Base-by-base conservation (phyloP, 2,797 vertebrate species). In the Microchirus variegatus region DNA sequence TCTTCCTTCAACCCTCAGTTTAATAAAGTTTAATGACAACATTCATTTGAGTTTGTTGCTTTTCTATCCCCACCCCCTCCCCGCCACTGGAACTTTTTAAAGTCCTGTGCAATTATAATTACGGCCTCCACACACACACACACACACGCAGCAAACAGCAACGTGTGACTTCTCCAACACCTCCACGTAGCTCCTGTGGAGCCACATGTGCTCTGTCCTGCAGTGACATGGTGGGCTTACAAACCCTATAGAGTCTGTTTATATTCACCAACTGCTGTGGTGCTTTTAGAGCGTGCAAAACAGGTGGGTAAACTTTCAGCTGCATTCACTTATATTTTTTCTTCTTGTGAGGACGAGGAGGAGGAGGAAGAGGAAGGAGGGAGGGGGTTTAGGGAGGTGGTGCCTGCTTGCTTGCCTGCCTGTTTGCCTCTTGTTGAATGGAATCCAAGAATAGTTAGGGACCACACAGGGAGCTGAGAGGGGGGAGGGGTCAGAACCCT, bases 381-480 rank as follows among this genome's bases (percentile, higher is more conserved):
- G 68, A 62, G 57, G 74, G 88, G 85, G 67, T 84, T 84, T 72
- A 77, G 80, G 85, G 92, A 89, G 93, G 90, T 85, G 89, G 88
- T 89, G 88, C 89, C 87, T 88, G 86, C 87, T 78, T 89, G 87
- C 87, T 81, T 89, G 87, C 85, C 87, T 87, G 87, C 87, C 82
- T 87, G 81, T 83, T 86, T 92, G 93, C 92, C 92, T 96, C 93
- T 94, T 95, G 94, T 95, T 96, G 95, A 95, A 97, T 94, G 94
- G 94, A 96, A 95, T 96, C 93, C 94, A 95, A 95, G 95, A 96
- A 94, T 94, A 95, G 95, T 95, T 94, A 94, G 92, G 92, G 96
- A 97, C 96, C 97, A 97, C 96, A 97, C 97, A 97, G 89, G 93
- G 93, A 95, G 96, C 83, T 16, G 64, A 82, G 88, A 91, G 91